Percentiles rank a stretch among this genome's conserved stretches.
Conservation (phyloP, 2,797 vertebrate genomes). For the Nyctibius grandis region DNA sequence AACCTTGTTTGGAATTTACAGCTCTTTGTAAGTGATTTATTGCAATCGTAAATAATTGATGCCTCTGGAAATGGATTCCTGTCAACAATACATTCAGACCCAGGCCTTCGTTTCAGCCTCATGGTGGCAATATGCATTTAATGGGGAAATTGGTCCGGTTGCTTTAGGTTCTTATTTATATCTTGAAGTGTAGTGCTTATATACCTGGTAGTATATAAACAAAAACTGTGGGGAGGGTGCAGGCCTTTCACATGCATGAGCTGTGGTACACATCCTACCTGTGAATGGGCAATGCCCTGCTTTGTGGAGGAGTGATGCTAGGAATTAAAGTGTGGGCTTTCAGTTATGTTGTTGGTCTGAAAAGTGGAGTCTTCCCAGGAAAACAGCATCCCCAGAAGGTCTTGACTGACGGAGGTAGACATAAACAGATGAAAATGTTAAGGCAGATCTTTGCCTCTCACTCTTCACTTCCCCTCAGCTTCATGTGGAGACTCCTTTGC, state of each 20-base stretch:
- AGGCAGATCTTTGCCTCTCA: not conserved
- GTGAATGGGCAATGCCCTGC: not conserved
- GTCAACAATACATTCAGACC: slow-evolving; percentile 20
- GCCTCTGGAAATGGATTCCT: slow-evolving; percentile 43
- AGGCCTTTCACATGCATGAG: not conserved
- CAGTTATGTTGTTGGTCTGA: not conserved
- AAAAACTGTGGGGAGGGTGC: not conserved
- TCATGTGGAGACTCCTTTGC: not conserved
- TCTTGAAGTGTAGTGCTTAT: not conserved
- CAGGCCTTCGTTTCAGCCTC: slow-evolving; percentile 16
- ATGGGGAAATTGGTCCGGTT: not conserved
- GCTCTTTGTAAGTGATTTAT: slow-evolving; percentile 13
- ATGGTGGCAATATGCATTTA: slow-evolving; percentile 20
- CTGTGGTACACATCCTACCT: not conserved
- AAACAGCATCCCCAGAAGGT: not conserved
- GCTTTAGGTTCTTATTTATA: slow-evolving; percentile 20
- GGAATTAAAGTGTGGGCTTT: not conserved
- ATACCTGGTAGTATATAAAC: not conserved
- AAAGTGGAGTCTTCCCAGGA: not conserved
- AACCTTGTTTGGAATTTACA: slow-evolving; percentile 34
- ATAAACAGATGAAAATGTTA: not conserved
- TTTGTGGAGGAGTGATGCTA: not conserved
- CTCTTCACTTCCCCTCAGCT: not conserved
- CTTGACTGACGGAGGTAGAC: not conserved
- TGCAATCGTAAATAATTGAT: slow-evolving; percentile 28